phyloP scores from a whole-genome alignment of 1,140 invertebrate species.

The Drosophila sp. region DNA sequence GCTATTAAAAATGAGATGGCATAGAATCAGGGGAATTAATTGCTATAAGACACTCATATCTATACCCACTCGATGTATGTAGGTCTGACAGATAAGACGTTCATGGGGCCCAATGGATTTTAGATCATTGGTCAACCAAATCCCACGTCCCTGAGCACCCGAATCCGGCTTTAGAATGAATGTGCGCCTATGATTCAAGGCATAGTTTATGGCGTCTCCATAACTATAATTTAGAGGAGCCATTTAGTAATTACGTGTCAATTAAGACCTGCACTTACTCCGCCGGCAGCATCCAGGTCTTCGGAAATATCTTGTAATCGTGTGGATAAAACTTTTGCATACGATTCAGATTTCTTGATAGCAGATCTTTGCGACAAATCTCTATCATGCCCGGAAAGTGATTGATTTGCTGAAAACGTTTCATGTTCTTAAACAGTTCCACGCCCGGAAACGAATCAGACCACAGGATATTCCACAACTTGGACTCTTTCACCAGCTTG shows the following conservation, averaged over 20 bases:
- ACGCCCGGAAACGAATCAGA: slow-evolving; percentile 92
- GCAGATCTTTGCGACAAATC: slow-evolving; percentile 93
- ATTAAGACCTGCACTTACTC: slow-evolving; percentile 86
- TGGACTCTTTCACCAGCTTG: slow-evolving; percentile 90
- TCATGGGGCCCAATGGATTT: slow-evolving; percentile 91
- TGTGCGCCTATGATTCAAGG: slow-evolving; percentile 87
- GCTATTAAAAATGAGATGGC: slow-evolving; percentile 82
- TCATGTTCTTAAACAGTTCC: slow-evolving; percentile 94
- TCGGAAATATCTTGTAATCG: slow-evolving; percentile 95
- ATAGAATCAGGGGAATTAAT: neutral
- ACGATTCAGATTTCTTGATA: slow-evolving; percentile 92
- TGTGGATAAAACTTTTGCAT: slow-evolving; percentile 93
- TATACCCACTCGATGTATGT: slow-evolving; percentile 84
- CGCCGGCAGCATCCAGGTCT: slow-evolving; percentile 96
- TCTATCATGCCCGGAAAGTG: slow-evolving; percentile 97
- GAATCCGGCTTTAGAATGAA: slow-evolving; percentile 95
- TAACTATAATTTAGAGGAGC: slow-evolving; percentile 40
- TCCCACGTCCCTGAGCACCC: slow-evolving; percentile 93
- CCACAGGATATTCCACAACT: slow-evolving; percentile 95
- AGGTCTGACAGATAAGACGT: slow-evolving; percentile 93
- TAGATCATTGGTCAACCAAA: slow-evolving; percentile 90
- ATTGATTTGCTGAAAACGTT: slow-evolving; percentile 94
- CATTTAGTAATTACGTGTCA: neutral
- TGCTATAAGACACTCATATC: neutral
- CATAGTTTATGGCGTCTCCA: slow-evolving; percentile 76